phyloP scores from a whole-genome alignment of 2,888 invertebrate genomes.

The Metopia argyrocephala region DNA sequence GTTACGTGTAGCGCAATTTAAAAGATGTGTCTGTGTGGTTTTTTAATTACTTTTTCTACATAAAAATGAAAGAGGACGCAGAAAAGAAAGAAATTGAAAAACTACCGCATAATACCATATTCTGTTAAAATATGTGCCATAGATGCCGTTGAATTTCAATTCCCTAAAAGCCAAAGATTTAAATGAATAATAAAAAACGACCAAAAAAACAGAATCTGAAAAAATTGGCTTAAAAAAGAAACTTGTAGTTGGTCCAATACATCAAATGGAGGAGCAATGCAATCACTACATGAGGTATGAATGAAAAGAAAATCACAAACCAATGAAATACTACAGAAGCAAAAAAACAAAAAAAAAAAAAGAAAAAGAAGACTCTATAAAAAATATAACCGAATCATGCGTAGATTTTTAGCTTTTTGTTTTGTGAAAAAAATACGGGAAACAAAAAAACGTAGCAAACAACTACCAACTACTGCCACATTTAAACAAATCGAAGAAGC shows the following conservation, averaged over 20 bases:
- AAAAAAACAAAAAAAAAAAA: neutral
- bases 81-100: neutral
- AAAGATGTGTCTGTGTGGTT: slow-evolving; percentile 34
- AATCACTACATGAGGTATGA: slow-evolving; percentile 49
- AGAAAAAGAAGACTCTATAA: neutral
- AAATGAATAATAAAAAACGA: neutral
- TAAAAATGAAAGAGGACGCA: slow-evolving; percentile 10
- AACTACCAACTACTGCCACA: neutral
- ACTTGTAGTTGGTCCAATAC: slow-evolving; percentile 20
- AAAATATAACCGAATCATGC: slow-evolving; percentile 57
- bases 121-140: slow-evolving; percentile 1
- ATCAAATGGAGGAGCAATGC: slow-evolving; percentile 49
- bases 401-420: slow-evolving; percentile 27
- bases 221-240: neutral
- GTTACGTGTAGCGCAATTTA: no score
- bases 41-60: slow-evolving; percentile 57
- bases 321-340: neutral
- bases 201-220: slow-evolving; percentile 4
- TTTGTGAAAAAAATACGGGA: neutral
- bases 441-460: no score
- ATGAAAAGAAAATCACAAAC: neutral
- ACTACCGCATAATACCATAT: slow-evolving; percentile 33
- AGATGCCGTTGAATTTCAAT: neutral
- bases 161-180: neutral
- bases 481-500: neutral